phyloP scores from a whole-genome alignment of 2,888 invertebrate genomes.

The Lepas anatifera region DNA sequence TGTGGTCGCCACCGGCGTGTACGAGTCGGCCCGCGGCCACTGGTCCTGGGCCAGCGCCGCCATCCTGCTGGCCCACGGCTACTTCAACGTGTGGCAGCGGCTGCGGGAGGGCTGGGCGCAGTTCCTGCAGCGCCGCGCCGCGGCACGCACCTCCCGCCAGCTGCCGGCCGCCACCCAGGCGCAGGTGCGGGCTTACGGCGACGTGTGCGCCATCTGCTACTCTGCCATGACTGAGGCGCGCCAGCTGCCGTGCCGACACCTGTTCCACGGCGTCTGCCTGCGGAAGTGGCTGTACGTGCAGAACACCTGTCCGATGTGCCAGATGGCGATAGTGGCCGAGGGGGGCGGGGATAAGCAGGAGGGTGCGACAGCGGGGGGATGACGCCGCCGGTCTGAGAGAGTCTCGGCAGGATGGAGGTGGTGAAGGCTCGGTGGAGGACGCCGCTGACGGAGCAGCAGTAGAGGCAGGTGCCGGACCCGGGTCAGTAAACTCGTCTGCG shows the following conservation, averaged over 20 bases:
- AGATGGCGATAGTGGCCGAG: conserved; percentile 25
- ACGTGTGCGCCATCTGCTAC: conserved; percentile 44
- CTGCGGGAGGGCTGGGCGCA: conserved; percentile 38
- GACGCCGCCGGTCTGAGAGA: too few relatives aligned
- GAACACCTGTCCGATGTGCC: conserved; percentile 39
- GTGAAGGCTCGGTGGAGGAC: neutral
- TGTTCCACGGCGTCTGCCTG: conserved; percentile 41
- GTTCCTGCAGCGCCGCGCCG: conserved; percentile 38
- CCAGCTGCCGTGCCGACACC: conserved; percentile 39
- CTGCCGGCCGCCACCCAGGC: conserved; percentile 35
- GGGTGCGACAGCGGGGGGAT: too few relatives aligned
- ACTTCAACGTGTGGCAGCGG: conserved; percentile 43
- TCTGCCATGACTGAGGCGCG: conserved; percentile 35
- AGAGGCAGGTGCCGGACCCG: neutral
- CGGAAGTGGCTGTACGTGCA: conserved; percentile 43
- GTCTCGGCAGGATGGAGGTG: too few relatives aligned
- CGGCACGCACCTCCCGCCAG: conserved; percentile 38
- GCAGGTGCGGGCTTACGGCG: conserved; percentile 34
- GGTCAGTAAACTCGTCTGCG: neutral
- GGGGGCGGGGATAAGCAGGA: too few relatives aligned
- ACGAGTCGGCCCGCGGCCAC: conserved; percentile 35
- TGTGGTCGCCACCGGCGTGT: conserved; percentile 40
- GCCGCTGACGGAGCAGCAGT: neutral
- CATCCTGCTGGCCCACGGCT: conserved; percentile 40
- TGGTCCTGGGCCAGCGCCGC: conserved; percentile 39